A percentile compares a stretch with the other conserved stretches of the same genome.
These are phyloP conservation scores for Prosopocoilus inquinatus DNA, from an alignment of 2,888 invertebrate species.

Conservation along the genomic window DNA sequence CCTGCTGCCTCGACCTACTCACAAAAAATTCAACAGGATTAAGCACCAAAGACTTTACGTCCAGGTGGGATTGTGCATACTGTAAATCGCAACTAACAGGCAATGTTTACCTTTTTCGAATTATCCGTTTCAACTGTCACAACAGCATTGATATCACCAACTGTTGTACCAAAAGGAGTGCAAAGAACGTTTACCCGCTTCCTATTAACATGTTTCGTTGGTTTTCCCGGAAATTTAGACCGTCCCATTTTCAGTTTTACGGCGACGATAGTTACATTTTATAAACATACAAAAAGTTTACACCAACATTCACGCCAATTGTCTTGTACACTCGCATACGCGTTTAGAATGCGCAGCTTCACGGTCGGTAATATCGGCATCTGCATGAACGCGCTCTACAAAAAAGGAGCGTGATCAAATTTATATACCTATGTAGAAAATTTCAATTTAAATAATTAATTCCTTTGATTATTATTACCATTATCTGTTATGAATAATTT, in stretches of 20 bases:
- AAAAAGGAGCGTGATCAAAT: too few species aligned
- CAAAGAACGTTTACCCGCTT: constrained; percentile 80
- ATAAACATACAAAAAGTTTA: constrained; percentile 19
- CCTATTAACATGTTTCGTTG: constrained; percentile 82
- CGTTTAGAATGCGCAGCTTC: constrained; percentile 21
- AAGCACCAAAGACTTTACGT: background rate
- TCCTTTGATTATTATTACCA: too few species aligned
- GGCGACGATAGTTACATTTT: constrained; percentile 18
- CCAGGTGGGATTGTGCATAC: background rate
- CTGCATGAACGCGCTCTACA: too few species aligned
- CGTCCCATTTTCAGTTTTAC: constrained; percentile 60
- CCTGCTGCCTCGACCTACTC: background rate
- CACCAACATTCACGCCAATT: constrained; percentile 18
- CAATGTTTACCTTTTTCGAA: constrained; percentile 49
- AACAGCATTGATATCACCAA: constrained; percentile 38
- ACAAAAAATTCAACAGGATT: background rate
- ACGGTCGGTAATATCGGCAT: constrained; percentile 7
- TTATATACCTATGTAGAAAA: too few species aligned
- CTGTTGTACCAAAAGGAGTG: constrained; percentile 43
- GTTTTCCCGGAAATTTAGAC: constrained; percentile 86
- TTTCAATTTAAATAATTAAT: too few species aligned
- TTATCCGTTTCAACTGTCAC: constrained; percentile 45
- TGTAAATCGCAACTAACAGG: background rate
- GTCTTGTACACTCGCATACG: constrained; percentile 23
- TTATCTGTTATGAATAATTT: too few species aligned